Evolutionary conservation across 64 coral and sea anemone genomes (phyloP).

Genomic region (Stichodactyla helianthus): DNA sequence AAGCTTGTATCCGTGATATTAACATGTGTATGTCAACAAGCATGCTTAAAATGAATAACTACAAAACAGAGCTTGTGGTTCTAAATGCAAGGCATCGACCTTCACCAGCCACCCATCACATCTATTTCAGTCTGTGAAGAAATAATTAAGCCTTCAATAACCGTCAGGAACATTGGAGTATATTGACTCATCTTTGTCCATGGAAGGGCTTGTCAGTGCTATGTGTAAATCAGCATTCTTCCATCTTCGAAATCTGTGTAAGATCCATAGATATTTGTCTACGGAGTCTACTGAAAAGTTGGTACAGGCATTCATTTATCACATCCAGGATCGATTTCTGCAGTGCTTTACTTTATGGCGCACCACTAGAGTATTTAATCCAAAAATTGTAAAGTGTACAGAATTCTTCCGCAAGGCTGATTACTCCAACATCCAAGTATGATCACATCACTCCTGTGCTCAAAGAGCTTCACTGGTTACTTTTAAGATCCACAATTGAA

Average conservation of each 20-base stretch:
- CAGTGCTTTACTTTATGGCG: conserved; percentile 11
- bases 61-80: no score
- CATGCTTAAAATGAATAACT: no score
- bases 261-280: conserved; percentile 2
- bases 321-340: conserved; percentile 8
- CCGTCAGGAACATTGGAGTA: no score
- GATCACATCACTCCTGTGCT: conserved; percentile 20
- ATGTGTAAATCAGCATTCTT: conserved; percentile 20
- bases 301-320: conserved; percentile 13
- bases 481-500: neutral
- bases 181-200: neutral
- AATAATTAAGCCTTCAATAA: no score
- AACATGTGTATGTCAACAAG: no score
- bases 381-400: neutral
- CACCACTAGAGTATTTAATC: neutral
- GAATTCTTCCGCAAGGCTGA: conserved; percentile 12
- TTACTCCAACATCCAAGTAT: neutral
- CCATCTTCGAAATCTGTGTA: conserved; percentile 19
- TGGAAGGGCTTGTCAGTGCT: neutral
- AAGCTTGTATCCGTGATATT: no score
- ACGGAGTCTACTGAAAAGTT: conserved; percentile 7
- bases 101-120: no score
- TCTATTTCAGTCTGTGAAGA: no score
- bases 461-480: neutral
- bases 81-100: no score